A percentile compares a stretch with the other conserved stretches of the same genome.
Evolutionary conservation across 2,888 invertebrate species (phyloP).

Genomic region (Hydropsyche betteni): DNA sequence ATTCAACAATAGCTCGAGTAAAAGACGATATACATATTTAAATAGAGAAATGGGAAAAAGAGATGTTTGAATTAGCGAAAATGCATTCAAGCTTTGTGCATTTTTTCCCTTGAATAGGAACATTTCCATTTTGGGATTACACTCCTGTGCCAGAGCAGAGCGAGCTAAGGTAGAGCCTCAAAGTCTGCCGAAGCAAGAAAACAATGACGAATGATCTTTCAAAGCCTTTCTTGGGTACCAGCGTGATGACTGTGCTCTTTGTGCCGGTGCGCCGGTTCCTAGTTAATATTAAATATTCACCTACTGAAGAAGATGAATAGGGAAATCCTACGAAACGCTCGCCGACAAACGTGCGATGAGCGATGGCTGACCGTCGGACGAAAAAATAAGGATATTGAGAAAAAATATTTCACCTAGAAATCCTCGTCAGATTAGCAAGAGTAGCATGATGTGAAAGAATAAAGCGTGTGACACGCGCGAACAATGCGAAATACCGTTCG

Average conservation of each 20-base stretch:
- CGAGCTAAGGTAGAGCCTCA: constrained; percentile 39
- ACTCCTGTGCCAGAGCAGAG: background rate
- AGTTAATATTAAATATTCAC: constrained; percentile 49
- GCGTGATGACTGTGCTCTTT: constrained; percentile 46
- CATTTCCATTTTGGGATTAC: constrained; percentile 26
- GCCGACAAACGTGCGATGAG: constrained; percentile 46
- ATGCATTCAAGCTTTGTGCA: background rate
- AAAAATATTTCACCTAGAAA: constrained; percentile 30
- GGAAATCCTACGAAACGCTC: constrained; percentile 30
- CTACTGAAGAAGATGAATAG: constrained; percentile 45
- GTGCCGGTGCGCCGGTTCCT: constrained; percentile 40
- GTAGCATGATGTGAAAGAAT: background rate
- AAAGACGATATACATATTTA: no score
- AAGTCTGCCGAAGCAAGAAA: constrained; percentile 43
- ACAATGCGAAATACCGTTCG: background rate
- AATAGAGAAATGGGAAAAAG: no score
- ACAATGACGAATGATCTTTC: constrained; percentile 44
- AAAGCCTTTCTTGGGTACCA: constrained; percentile 35
- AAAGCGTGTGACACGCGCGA: constrained; percentile 12
- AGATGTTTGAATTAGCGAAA: no score
- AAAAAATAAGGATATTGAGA: constrained; percentile 25
- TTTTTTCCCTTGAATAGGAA: constrained; percentile 8
- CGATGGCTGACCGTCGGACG: constrained; percentile 9
- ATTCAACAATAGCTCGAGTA: no score
- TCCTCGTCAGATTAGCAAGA: constrained; percentile 36